phyloP scores from a whole-genome alignment of 2,888 invertebrate genomes.

The Ceriagrion tenellum region DNA sequence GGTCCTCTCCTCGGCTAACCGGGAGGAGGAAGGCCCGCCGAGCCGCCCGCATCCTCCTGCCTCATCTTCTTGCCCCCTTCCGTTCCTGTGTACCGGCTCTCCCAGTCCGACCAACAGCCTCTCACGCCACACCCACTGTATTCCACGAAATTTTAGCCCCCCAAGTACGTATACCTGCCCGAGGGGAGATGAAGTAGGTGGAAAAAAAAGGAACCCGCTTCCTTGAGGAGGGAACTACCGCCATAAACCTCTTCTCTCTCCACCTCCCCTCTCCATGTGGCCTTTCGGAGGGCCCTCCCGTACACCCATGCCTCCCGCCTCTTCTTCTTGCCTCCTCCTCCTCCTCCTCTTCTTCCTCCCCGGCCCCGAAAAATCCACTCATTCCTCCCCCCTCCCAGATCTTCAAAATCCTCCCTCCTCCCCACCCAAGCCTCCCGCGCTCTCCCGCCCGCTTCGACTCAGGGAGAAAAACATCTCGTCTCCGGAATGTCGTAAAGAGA shows the following conservation, averaged over 20 bases:
- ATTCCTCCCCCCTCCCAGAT: background rate
- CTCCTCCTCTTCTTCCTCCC: background rate
- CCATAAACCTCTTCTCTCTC: conserved; percentile 48
- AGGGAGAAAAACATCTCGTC: conserved; percentile 15
- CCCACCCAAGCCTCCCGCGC: background rate
- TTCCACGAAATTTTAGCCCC: conserved; percentile 41
- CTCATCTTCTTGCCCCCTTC: background rate
- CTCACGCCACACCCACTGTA: background rate
- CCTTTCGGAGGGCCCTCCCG: background rate
- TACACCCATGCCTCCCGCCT: background rate
- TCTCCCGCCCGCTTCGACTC: background rate
- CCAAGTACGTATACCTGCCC: background rate
- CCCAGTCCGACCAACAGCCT: background rate
- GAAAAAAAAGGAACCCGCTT: background rate
- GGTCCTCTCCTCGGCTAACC: background rate
- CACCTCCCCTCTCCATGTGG: background rate
- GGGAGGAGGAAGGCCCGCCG: background rate
- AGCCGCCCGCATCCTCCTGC: background rate
- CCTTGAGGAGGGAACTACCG: conserved; percentile 5
- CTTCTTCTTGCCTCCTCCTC: too few species aligned
- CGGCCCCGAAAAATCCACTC: background rate
- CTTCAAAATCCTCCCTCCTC: too few species aligned
- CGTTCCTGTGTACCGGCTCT: background rate
- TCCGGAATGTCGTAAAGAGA: background rate
- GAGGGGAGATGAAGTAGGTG: background rate